Evolutionary conservation across 92 coral and sea anemone genomes (phyloP), one percentile per base, ranked within the genome.

Genomic region (Parazoanthus atlanticus): DNA sequence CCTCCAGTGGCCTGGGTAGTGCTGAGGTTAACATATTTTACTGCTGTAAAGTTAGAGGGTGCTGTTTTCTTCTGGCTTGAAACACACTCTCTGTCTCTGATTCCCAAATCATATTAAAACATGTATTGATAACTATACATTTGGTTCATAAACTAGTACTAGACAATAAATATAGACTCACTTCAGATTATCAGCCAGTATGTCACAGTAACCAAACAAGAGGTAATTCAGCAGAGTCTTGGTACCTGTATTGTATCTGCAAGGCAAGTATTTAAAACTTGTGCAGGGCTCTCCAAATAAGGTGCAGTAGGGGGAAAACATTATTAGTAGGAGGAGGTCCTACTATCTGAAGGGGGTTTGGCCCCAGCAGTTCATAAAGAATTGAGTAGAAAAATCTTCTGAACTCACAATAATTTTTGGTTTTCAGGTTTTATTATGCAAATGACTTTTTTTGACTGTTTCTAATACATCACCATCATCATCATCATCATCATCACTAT

Each of bases 161-260:
- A 29, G 17, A 58, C 21, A n/a, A 29, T 52, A 6, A 56, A 1
- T 6, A 8, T 38, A 1, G 3, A 81, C 89, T 87, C 61, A 95
- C 98, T 94, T 87, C 19, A 93, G 36, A 79, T 86, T 90, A 15
- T 79, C 84, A 29, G 95, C 94, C 28, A 93, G 58, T 31, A 93
- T 36, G 17, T 95, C 88, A 80, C 98, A 95, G 84, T 88, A 95
- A 16, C 94, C 96, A 92, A 93, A 95, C 58, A 95, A 91, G 31
- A 95, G 76, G 86, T 93, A 92, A 61, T 95, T 95, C 21, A 95
- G 82, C 66, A 95, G 90, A 26, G 74, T 86, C 82, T 90, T 93
- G 75, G 96, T 89, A 54, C 98, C 98, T 90, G 93, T 89, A 41
- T 95, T 93, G 90, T 95, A 95, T 85, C 98, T 94, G 80, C 43